phyloP scores from a whole-genome alignment of 35 echinoderm and acorn worm species.

The Amphiura filiformis region DNA sequence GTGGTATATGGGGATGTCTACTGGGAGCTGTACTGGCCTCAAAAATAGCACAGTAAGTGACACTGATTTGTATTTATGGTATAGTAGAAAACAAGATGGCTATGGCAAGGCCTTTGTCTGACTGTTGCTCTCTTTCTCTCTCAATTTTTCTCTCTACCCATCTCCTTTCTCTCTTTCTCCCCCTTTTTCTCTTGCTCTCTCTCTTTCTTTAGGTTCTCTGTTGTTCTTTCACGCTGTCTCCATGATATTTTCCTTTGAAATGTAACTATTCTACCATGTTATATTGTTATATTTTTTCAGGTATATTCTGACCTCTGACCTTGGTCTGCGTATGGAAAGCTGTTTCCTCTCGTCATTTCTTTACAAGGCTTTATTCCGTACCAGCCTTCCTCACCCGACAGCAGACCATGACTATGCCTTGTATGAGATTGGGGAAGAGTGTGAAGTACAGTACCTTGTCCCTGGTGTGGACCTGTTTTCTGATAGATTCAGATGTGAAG shows the following conservation, averaged over 20 bases:
- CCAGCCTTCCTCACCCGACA: constrained; percentile 85
- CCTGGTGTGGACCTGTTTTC: constrained; percentile 89
- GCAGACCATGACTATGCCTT: constrained; percentile 96
- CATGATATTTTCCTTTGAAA: too few relatives aligned
- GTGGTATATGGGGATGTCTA: constrained; percentile 96
- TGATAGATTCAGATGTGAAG: constrained; percentile 92
- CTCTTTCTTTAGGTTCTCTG: too few relatives aligned
- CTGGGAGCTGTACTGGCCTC: constrained; percentile 82
- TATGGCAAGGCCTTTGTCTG: too few relatives aligned
- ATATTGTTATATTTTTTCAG: constrained; percentile 25
- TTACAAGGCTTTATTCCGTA: constrained; percentile 92
- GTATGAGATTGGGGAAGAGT: constrained; percentile 94
- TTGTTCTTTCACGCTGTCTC: too few relatives aligned
- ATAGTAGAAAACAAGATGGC: too few relatives aligned
- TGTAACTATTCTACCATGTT: too few relatives aligned
- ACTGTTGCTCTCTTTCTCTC: too few relatives aligned
- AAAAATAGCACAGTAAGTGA: constrained; percentile 95
- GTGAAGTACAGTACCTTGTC: constrained; percentile 96
- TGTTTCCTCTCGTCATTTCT: constrained; percentile 93
- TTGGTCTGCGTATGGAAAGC: constrained; percentile 86
- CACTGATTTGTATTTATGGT: too few relatives aligned
- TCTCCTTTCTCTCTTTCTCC: too few relatives aligned
- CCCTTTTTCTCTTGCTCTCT: too few relatives aligned
- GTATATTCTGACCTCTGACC: constrained; percentile 88
- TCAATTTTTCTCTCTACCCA: too few relatives aligned